Conservation (phyloP, 2,888 invertebrate genomes). For the Hirtodrosophila cameraria region DNA sequence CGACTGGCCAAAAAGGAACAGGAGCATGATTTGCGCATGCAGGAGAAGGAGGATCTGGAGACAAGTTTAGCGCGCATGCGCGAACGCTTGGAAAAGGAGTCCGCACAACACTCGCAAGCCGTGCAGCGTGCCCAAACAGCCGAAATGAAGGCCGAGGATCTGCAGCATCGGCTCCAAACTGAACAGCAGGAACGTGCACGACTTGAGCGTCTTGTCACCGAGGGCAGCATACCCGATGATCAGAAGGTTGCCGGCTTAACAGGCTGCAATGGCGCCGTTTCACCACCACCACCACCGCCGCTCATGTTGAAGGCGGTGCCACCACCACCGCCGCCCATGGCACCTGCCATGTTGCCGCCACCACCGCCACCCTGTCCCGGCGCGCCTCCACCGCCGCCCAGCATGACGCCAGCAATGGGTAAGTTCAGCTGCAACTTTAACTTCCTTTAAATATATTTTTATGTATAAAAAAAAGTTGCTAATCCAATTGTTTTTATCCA, state of each 20-base stretch:
- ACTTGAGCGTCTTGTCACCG: conserved; percentile 93
- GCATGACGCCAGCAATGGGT: conserved; percentile 84
- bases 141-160: conserved; percentile 86
- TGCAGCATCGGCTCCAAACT: conserved; percentile 88
- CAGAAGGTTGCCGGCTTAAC: conserved; percentile 89
- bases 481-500: conserved; percentile 11
- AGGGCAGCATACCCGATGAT: conserved; percentile 96
- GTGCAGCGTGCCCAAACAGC: conserved; percentile 88
- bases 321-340: conserved; percentile 83
- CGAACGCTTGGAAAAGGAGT: conserved; percentile 95
- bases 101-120: conserved; percentile 93
- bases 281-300: conserved; percentile 85
- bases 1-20: conserved; percentile 96
- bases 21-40: conserved; percentile 93
- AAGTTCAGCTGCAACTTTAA: conserved; percentile 2
- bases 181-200: conserved; percentile 92
- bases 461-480: background rate
- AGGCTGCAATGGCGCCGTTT: conserved; percentile 85
- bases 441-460: too few species aligned
- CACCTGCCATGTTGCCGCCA: conserved; percentile 84
- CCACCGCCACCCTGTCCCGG: conserved; percentile 85
- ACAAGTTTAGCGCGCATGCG: conserved; percentile 92
- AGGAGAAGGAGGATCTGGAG: conserved; percentile 96
- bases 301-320: conserved; percentile 79
- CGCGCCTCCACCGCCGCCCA: conserved; percentile 84